A percentile compares a stretch with the other conserved stretches of the same genome.
Evolutionary conservation across 2,113 vertebrate species (phyloP).

Genomic region (Dermatemys mawii): DNA sequence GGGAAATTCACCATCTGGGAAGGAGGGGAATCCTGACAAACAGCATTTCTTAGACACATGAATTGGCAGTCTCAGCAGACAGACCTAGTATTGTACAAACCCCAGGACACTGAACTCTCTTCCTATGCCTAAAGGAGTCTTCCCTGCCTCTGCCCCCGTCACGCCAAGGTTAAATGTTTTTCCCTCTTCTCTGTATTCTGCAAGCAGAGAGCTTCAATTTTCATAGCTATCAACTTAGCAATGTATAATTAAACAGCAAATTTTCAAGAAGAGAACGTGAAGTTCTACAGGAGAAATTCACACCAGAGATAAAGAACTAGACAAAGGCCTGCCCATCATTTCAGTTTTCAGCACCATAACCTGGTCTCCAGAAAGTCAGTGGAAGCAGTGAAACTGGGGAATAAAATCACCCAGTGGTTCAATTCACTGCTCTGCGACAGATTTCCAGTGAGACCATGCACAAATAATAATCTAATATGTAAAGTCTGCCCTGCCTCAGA

Average conservation of each 20-base stretch:
- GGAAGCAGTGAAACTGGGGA: neutral
- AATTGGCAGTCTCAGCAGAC: neutral
- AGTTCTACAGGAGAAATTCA: neutral
- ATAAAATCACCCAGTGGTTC: neutral
- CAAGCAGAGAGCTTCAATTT: neutral
- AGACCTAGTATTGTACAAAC: neutral
- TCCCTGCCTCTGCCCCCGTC: neutral
- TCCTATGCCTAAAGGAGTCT: neutral
- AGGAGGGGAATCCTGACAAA: neutral
- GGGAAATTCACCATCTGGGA: too few relatives aligned
- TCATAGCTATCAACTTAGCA: fast-evolving
- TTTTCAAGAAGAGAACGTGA: neutral
- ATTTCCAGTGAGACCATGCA: neutral
- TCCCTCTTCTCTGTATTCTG: neutral
- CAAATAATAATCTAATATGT: neutral
- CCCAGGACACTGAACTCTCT: neutral
- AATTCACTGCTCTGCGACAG: neutral
- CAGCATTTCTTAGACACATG: neutral
- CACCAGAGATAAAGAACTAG: neutral
- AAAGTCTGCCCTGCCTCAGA: neutral
- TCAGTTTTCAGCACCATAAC: neutral
- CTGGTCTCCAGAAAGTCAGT: neutral
- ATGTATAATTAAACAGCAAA: neutral
- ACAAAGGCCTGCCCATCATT: fast-evolving
- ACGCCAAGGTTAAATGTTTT: neutral